These are phyloP conservation scores for Notodonta dromedarius DNA, from an alignment of 2,888 invertebrate genomes.

Conservation along the genomic window DNA sequence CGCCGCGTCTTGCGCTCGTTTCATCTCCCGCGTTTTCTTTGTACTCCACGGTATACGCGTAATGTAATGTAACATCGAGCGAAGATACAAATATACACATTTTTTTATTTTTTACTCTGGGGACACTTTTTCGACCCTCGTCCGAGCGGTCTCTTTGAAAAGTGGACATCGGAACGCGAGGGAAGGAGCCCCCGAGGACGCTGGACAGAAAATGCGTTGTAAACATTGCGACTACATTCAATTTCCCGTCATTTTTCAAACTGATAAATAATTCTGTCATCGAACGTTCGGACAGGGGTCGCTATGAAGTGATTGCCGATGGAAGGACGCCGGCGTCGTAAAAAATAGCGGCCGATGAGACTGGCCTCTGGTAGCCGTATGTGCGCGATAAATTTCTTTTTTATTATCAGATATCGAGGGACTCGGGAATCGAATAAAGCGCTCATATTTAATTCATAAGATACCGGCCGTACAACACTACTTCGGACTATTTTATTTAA, in stretches of 20 bases:
- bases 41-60: conserved; percentile 72
- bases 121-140: conserved; percentile 85
- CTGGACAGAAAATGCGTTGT: conserved; percentile 83
- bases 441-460: conserved; percentile 85
- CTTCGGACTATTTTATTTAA: conserved; percentile 81
- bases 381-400: conserved; percentile 84
- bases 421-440: conserved; percentile 84
- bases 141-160: conserved; percentile 84
- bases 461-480: conserved; percentile 82
- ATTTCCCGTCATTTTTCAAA: conserved; percentile 86
- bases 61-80: conserved; percentile 70
- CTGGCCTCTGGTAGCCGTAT: conserved; percentile 62
- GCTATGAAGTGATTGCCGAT: conserved; percentile 84
- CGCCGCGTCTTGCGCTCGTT: conserved; percentile 54
- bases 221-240: conserved; percentile 85
- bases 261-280: conserved; percentile 86
- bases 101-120: conserved; percentile 83
- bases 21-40: conserved; percentile 67
- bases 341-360: conserved; percentile 81
- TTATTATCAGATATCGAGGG: conserved; percentile 85
- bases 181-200: conserved; percentile 83
- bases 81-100: conserved; percentile 78
- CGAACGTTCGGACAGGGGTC: conserved; percentile 83
- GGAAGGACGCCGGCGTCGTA: conserved; percentile 73
- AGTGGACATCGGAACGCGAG: conserved; percentile 84